Conservation (phyloP, 2,797 vertebrate species). For the Tokudaia tokunoshimensis region DNA sequence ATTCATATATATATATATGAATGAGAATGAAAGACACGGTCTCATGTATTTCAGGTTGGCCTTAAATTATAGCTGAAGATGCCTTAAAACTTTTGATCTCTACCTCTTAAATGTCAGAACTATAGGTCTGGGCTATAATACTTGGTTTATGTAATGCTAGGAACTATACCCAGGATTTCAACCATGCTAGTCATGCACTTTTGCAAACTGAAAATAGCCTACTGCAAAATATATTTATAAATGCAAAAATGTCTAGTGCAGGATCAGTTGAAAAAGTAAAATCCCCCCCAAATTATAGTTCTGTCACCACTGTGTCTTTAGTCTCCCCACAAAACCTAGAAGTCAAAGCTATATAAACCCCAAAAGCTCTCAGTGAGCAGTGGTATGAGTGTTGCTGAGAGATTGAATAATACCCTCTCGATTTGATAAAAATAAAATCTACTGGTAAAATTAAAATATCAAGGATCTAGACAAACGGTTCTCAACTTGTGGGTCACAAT, state of each 20-base stretch:
- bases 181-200: neutral
- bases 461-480: neutral
- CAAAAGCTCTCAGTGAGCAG: neutral
- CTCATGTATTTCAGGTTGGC: neutral
- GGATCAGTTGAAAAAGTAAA: slow-evolving; percentile 1
- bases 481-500: neutral
- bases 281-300: neutral
- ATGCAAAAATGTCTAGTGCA: neutral
- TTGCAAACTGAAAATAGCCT: neutral
- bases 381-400: neutral
- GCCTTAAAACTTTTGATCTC: neutral
- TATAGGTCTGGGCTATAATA: neutral
- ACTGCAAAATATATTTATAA: neutral
- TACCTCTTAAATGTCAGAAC: neutral
- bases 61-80: neutral
- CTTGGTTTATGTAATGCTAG: neutral
- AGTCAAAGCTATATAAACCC: neutral
- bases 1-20: neutral
- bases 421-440: slow-evolving; percentile 55
- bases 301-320: neutral
- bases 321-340: slow-evolving; percentile 7
- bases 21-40: neutral
- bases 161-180: neutral
- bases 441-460: neutral
- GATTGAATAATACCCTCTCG: neutral